phyloP scores from a whole-genome alignment of 2,113 vertebrate genomes.

The Epinephelus lanceolatus region DNA sequence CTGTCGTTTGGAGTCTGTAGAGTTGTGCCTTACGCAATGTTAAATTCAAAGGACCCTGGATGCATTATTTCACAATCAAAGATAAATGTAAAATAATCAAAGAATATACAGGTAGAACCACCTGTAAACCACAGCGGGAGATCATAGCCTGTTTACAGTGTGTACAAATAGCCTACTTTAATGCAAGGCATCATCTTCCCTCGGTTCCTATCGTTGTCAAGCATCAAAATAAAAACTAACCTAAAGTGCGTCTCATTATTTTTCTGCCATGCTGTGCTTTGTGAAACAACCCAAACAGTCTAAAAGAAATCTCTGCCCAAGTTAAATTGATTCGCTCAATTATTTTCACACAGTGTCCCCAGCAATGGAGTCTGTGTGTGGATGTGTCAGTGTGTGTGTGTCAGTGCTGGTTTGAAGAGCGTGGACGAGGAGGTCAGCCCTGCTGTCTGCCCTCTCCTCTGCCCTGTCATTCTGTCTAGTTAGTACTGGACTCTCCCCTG shows the following conservation, averaged over 20 bases:
- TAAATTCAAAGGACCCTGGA: neutral
- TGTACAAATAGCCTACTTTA: neutral
- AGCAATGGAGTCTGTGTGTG: constrained; percentile 1
- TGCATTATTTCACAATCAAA: neutral
- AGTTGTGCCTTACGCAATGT: neutral
- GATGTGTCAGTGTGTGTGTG: constrained; percentile 4
- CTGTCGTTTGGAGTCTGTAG: neutral
- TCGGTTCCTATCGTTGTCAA: constrained; percentile 17
- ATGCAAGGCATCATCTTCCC: neutral
- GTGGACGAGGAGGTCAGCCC: constrained; percentile 51
- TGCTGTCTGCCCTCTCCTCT: constrained; percentile 47
- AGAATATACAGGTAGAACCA: neutral
- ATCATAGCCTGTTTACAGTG: constrained; percentile 33
- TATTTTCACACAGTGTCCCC: constrained; percentile 30
- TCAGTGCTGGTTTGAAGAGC: constrained; percentile 35
- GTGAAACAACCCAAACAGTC: constrained; percentile 30
- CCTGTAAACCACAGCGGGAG: constrained; percentile 11
- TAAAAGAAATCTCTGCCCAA: constrained; percentile 35
- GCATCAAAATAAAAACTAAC: constrained; percentile 41
- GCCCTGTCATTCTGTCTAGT: constrained; percentile 61
- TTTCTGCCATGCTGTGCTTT: constrained; percentile 55
- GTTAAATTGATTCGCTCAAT: constrained; percentile 33
- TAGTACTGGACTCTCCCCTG: constrained; percentile 43
- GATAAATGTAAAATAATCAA: constrained; percentile 14
- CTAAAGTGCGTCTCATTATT: constrained; percentile 61